Conservation (phyloP, 92 coral and sea anemone species). For the Paragorgia papillata region DNA sequence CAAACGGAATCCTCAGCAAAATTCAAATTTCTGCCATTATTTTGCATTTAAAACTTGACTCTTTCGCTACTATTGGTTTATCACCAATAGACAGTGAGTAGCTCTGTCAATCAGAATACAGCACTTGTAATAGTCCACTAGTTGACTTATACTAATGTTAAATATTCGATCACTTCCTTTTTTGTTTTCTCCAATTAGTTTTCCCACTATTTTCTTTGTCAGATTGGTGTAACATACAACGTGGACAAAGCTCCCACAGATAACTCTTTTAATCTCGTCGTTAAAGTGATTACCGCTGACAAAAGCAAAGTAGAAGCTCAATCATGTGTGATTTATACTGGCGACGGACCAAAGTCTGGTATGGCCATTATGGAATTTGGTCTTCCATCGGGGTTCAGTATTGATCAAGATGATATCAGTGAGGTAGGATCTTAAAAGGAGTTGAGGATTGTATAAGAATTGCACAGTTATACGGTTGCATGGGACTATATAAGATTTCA, state of each 20-base stretch:
- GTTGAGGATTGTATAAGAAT: background rate
- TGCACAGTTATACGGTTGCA: too few species aligned
- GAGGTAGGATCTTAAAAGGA: conserved; percentile 52
- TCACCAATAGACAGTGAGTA: too few species aligned
- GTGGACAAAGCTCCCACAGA: conserved; percentile 72
- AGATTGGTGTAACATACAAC: conserved; percentile 60
- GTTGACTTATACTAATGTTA: too few species aligned
- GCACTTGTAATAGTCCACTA: too few species aligned
- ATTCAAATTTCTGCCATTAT: too few species aligned
- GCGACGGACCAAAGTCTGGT: conserved; percentile 69
- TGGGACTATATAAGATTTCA: too few species aligned
- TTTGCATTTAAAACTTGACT: too few species aligned
- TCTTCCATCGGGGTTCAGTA: conserved; percentile 73
- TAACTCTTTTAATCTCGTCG: conserved; percentile 63
- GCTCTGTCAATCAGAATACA: too few species aligned
- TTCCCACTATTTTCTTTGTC: too few species aligned
- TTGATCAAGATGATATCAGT: conserved; percentile 64
- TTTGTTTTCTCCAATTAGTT: too few species aligned
- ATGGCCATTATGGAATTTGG: conserved; percentile 97
- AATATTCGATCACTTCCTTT: background rate
- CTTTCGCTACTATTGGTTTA: too few species aligned
- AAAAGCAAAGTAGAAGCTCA: conserved; percentile 57
- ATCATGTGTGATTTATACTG: conserved; percentile 86
- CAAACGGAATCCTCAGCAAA: too few species aligned
- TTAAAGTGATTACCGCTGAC: conserved; percentile 65